Base-by-base conservation (phyloP, 1,140 invertebrate genomes). In the Callitettix versicolor region DNA sequence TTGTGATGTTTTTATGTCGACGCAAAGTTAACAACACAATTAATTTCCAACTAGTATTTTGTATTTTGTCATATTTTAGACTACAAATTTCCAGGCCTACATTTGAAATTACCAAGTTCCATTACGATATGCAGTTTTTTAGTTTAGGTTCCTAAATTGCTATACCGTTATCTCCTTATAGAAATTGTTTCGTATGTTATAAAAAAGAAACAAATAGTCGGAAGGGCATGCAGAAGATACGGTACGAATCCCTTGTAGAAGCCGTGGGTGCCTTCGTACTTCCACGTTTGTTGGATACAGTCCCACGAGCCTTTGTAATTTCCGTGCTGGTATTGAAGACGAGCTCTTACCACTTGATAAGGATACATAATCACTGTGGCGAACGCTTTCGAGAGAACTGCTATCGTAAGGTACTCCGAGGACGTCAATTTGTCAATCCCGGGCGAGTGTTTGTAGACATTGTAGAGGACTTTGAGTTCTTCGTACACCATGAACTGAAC, bases 401-500 rank as follows among this genome's bases (percentile, higher is more conserved):
- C 95, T 77, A 94, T 97, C 18, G 76, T 68, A 33, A 98, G 74
- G 71, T 98, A 98, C 67, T 97, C 91, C 6, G 76, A 63, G 26
- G 89, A 91, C 9, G 74, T 79, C 78, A 97, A 70, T 78, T 94
- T 91, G n/a, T 84, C 80, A 67, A 95, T 88, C 58, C 91, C 84
- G 43, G 90, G 82, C 61, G 85, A 66, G 57, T 81, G 79, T 65
- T 81, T 73, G 63, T 88, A 85, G 59, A 79, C 74, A 68, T 93
- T 95, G 68, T 96, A 96, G 58, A 76, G 71, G 65, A 88, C 90
- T 73, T 98, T 98, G 85, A 98, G 82, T 73, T 97, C 92, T 76
- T 98, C 95, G 69, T 99, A 99, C 15, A 86, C 85, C 88, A 97
- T 95, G 71, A 99, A 98, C 73, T 99, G 96, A 62, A 99, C 76